Percentiles rank a stretch among this genome's conserved stretches.
Evolutionary conservation across 2,888 invertebrate species (phyloP).

Genomic region (Criorhina ranunculi): DNA sequence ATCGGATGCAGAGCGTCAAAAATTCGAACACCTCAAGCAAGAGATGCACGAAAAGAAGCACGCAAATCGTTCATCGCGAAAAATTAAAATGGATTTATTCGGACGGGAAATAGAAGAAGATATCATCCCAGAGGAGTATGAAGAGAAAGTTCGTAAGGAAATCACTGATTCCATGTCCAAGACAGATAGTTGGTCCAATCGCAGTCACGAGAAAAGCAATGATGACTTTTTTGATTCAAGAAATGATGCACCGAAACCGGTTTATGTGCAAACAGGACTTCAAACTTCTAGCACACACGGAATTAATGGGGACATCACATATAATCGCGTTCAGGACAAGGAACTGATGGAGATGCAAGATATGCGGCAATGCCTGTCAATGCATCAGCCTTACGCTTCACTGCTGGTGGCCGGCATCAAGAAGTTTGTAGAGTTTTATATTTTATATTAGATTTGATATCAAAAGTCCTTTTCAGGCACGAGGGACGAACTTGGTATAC

Average conservation of each 20-base stretch:
- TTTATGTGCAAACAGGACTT: slow-evolving; percentile 77
- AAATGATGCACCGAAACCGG: slow-evolving; percentile 78
- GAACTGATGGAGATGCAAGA: slow-evolving; percentile 93
- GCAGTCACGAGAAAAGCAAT: slow-evolving; percentile 65
- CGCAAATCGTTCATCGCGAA: slow-evolving; percentile 88
- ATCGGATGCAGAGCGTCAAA: slow-evolving; percentile 88
- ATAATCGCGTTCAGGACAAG: slow-evolving; percentile 89
- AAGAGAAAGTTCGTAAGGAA: slow-evolving; percentile 83
- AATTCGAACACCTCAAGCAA: slow-evolving; percentile 88
- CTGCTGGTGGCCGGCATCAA: slow-evolving; percentile 96
- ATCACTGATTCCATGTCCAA: slow-evolving; percentile 81
- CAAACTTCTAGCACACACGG: slow-evolving; percentile 47
- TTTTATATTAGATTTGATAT: slow-evolving; percentile 33
- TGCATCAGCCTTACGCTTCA: slow-evolving; percentile 99
- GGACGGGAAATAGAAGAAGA: slow-evolving; percentile 87
- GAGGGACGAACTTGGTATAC: slow-evolving; percentile 98
- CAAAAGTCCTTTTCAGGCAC: slow-evolving; percentile 86
- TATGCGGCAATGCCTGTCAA: slow-evolving; percentile 93
- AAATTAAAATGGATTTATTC: slow-evolving; percentile 91
- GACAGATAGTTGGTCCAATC: slow-evolving; percentile 78
- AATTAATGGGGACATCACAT: slow-evolving; percentile 80
- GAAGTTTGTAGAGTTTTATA: slow-evolving; percentile 85
- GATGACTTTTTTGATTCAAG: slow-evolving; percentile 78
- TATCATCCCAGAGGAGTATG: slow-evolving; percentile 82
- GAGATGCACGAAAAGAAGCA: slow-evolving; percentile 89